These are phyloP conservation scores for Drosophila eugracilis DNA, from an alignment of 1,140 invertebrate species.

Conservation along the genomic window DNA sequence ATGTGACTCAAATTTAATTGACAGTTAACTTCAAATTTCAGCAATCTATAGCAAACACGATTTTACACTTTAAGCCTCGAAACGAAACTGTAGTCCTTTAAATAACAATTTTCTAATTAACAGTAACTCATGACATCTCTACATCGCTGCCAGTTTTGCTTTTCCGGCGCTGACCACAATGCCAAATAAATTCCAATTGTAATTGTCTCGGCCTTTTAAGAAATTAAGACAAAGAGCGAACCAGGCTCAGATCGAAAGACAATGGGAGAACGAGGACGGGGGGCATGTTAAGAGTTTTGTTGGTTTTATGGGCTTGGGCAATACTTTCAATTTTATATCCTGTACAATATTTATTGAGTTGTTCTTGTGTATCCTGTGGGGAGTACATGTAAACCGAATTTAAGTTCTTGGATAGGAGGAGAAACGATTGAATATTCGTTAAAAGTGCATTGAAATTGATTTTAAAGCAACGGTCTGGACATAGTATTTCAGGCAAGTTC, in stretches of 20 bases:
- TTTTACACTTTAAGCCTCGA: constrained; percentile 13
- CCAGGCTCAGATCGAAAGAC: constrained; percentile 19
- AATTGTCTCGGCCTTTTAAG: constrained; percentile 63
- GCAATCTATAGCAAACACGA: constrained; percentile 2
- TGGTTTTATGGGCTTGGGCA: constrained; percentile 26
- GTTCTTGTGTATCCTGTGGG: constrained; percentile 22
- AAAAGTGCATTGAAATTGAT: constrained; percentile 56
- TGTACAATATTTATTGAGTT: constrained; percentile 59
- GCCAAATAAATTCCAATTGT: constrained; percentile 63
- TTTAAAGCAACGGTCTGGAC: constrained; percentile 29
- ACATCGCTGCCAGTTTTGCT: background rate
- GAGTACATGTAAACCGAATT: constrained; percentile 17
- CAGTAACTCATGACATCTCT: constrained; percentile 59
- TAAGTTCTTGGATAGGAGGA: background rate
- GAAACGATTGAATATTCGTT: constrained; percentile 7
- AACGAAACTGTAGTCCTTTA: constrained; percentile 11
- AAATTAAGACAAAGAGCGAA: constrained; percentile 41
- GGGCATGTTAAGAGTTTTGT: constrained; percentile 20
- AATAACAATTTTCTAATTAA: constrained; percentile 73
- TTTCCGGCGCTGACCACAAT: constrained; percentile 22
- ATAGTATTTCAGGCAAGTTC: background rate
- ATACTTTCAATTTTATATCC: constrained; percentile 68
- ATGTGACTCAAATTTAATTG: background rate
- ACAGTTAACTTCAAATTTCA: constrained; percentile 7
- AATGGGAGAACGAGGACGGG: background rate